Base-by-base conservation (phyloP, 2,113 vertebrate species). In the Tenrec ecaudatus region DNA sequence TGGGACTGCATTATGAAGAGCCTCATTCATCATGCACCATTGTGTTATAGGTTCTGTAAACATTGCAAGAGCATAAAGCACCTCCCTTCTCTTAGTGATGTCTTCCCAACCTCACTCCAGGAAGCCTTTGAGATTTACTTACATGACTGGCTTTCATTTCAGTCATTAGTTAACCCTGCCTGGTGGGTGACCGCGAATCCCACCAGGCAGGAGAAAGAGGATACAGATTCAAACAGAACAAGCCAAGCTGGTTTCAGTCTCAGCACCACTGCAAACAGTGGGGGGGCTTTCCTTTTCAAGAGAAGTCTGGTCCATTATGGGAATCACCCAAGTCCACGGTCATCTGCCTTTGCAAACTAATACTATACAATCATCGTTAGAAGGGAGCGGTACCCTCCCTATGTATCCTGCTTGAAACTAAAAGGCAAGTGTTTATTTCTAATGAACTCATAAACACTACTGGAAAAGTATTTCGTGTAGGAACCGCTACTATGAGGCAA, bases 151-250 rank as follows among this genome's bases (percentile, higher is more conserved):
- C n/a, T 90, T 97, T 93, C 93, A 33, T 92, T 96, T 97, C 97
- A 95, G 31, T 96, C 76, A 89, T 97, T 82, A 94, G 79, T 91
- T 95, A 96, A 83, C 96, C 94, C 62, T 90, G 33, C 91, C 89
- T 97, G 7, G 53, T 81, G 87, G 92, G 27, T 95, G 88, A 78
- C 81, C 82, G 71, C 62, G 94, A 94, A 91, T 95, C 94, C 92
- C 57, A 94, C 92, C 92, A 96, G 89, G 94, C 96, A 94, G 90
- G 60, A 92, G 82, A 92, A 86, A 94, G 16, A 1, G 57, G 87
- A 97, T 97, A 96, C 91, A 95, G 86, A 97, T 96, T 97, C 95
- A 97, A 97, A 96, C 90, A 92, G 90, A 91, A 40, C 40, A 91
- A 43, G 92, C 19, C 53, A 38, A 68, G 62, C 78, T 60, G 90